phyloP scores from a whole-genome alignment of 2,888 invertebrate genomes.

The Agrilus cyanescens region DNA sequence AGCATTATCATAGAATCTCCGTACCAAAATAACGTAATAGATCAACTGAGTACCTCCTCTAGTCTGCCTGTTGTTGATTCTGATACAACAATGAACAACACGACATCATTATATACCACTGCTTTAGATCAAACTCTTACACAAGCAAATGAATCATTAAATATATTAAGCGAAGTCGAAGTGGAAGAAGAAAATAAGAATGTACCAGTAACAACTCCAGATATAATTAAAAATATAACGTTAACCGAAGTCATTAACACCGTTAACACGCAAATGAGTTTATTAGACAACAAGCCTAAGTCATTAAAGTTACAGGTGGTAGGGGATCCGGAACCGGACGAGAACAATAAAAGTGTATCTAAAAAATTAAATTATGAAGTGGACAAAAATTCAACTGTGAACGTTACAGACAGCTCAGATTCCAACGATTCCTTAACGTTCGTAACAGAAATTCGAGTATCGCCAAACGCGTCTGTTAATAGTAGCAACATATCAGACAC shows the following conservation, averaged over 20 bases:
- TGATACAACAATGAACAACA: constrained; percentile 21
- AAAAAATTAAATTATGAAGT: background rate
- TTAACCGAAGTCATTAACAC: constrained; percentile 29
- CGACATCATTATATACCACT: constrained; percentile 33
- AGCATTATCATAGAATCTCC: constrained; percentile 12
- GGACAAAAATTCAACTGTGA: background rate
- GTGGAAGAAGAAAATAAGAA: constrained; percentile 38
- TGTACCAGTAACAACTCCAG: constrained; percentile 35
- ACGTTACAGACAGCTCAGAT: constrained; percentile 9
- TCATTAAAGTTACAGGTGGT: constrained; percentile 25
- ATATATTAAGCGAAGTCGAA: constrained; percentile 33
- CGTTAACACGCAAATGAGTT: constrained; percentile 21
- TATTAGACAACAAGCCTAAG: constrained; percentile 12
- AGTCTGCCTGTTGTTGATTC: background rate
- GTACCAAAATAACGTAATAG: constrained; percentile 35
- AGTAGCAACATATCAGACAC: constrained; percentile 18
- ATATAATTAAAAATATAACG: constrained; percentile 34
- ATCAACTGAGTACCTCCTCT: background rate
- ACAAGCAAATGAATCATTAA: constrained; percentile 31
- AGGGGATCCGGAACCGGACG: constrained; percentile 11
- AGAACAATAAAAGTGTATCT: background rate
- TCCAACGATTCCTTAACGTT: constrained; percentile 41
- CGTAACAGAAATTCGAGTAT: constrained; percentile 64
- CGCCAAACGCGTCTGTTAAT: constrained; percentile 32
- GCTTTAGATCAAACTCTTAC: constrained; percentile 42